Evolutionary conservation across 2,113 vertebrate species (phyloP), one percentile per base, ranked within the genome.

Genomic region (Trichechus manatus): DNA sequence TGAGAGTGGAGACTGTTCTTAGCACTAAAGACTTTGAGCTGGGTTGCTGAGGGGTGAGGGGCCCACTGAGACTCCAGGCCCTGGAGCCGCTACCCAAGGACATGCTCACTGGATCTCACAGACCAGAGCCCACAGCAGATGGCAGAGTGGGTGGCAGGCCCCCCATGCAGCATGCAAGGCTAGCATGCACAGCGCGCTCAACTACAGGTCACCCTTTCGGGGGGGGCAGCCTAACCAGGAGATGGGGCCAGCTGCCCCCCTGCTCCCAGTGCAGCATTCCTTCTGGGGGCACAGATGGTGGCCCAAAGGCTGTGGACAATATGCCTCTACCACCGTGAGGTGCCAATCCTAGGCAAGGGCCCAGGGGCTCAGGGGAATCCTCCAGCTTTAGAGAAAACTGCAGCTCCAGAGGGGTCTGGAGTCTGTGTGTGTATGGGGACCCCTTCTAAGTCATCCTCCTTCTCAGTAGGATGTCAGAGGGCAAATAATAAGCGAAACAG

Each of bases 101-200:
- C 39, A 39, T 0, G 72, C 77, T 78, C 5, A 4, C 17, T 36
- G 9, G 9, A 5, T 39, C 53, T 95, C 53, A 42, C 64, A 31
- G 84, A n/a, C 44, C 6, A 19, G 89, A 89, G 33, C 36, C 91
- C 42, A 1, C 0, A 9, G 78, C 11, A n/a, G 87, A 13, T 33
- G 89, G 87, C 90, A 84, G 87, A 88, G 81, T 56, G 19, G 81
- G 95, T 2, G 78, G 64, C 0, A 13, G 84, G 91, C 27, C 68
- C 84, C 61, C 90, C 97, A 95, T 95, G 98, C 98, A 96, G 96
- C 96, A 95, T 92, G 97, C 96, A 77, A 14, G 50, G 78, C 81
- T 25, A 27, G 75, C 97, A 93, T 97, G 96, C 97, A 95, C 0
- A 15, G 77, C 2, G 3, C 3, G n/a, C 66, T 85, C 84, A n/a